Evolutionary conservation across 2,888 invertebrate species (phyloP).

Genomic region (Mesorhabditis sp.): DNA sequence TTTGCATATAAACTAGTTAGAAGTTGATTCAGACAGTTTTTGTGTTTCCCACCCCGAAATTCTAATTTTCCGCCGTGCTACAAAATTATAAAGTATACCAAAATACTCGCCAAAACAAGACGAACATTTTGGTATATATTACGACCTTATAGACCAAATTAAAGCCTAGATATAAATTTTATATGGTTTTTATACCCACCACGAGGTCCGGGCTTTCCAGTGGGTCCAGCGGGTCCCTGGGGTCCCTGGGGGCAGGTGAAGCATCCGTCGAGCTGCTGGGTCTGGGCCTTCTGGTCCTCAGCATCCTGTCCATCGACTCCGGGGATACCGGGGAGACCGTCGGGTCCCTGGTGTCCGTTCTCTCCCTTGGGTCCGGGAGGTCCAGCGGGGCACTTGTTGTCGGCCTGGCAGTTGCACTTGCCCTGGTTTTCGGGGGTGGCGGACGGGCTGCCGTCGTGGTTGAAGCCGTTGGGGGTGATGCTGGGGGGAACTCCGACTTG

Average conservation of each 20-base stretch:
- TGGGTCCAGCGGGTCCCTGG: slow-evolving; percentile 32
- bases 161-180: slow-evolving; percentile 10
- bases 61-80: too few species aligned
- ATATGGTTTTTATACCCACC: slow-evolving; percentile 10
- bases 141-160: too few species aligned
- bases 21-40: too few species aligned
- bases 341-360: slow-evolving; percentile 41
- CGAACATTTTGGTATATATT: too few species aligned
- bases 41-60: too few species aligned
- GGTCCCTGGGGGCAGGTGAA: slow-evolving; percentile 48
- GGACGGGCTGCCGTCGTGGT: slow-evolving; percentile 6
- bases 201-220: slow-evolving; percentile 40
- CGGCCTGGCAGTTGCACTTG: slow-evolving; percentile 40
- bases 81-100: too few species aligned
- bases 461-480: slow-evolving; percentile 16
- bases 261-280: slow-evolving; percentile 47
- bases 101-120: too few species aligned
- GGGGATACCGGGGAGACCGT: slow-evolving; percentile 41
- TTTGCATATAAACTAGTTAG: neutral
- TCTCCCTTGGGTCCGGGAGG: slow-evolving; percentile 40
- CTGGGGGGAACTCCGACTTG: slow-evolving; percentile 18
- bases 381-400: slow-evolving; percentile 41
- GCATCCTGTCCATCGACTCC: slow-evolving; percentile 41
- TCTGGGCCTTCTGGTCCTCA: slow-evolving; percentile 43
- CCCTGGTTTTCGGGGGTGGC: slow-evolving; percentile 13